A percentile compares a stretch with the other conserved stretches of the same genome.
phyloP scores from a whole-genome alignment of 2,113 vertebrate genomes.

The Corydoras maculifer region DNA sequence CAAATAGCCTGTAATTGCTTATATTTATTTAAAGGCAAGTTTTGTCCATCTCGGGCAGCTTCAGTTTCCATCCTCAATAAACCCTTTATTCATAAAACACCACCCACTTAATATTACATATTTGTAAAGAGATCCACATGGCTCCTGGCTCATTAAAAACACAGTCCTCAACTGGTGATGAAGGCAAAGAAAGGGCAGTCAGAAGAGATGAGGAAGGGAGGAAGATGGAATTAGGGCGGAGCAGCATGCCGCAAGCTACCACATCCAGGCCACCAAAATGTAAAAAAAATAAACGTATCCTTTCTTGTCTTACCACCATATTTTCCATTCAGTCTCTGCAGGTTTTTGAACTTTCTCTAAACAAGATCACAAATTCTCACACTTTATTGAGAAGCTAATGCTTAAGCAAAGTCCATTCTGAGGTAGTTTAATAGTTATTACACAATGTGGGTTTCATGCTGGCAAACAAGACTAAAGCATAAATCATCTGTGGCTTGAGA shows the following conservation, averaged over 20 bases:
- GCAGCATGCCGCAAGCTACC: conserved; percentile 55
- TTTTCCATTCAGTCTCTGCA: conserved; percentile 53
- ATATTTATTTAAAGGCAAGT: no score
- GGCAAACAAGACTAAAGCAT: conserved; percentile 30
- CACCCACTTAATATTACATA: conserved; percentile 14
- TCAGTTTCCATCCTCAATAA: conserved; percentile 1
- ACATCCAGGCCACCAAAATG: conserved; percentile 54
- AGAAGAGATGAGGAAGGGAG: no score
- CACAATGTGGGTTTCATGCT: conserved; percentile 25
- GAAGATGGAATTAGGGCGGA: conserved; percentile 10
- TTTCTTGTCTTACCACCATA: conserved; percentile 47
- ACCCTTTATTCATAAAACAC: conserved; percentile 25
- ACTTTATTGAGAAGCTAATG: not conserved
- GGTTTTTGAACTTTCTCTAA: not conserved
- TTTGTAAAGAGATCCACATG: conserved; percentile 33
- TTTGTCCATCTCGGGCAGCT: not conserved
- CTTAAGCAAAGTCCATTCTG: conserved; percentile 4
- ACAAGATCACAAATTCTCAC: not conserved
- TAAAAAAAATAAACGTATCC: conserved; percentile 55
- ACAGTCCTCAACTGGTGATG: no score
- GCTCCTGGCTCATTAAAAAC: no score
- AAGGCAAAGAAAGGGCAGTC: no score
- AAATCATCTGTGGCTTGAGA: conserved; percentile 31
- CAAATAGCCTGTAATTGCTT: no score
- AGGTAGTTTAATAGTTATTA: conserved; percentile 29